A percentile compares a stretch with the other conserved stretches of the same genome.
phyloP scores from a whole-genome alignment of 2,113 vertebrate genomes.

The Mustela lutreola region DNA sequence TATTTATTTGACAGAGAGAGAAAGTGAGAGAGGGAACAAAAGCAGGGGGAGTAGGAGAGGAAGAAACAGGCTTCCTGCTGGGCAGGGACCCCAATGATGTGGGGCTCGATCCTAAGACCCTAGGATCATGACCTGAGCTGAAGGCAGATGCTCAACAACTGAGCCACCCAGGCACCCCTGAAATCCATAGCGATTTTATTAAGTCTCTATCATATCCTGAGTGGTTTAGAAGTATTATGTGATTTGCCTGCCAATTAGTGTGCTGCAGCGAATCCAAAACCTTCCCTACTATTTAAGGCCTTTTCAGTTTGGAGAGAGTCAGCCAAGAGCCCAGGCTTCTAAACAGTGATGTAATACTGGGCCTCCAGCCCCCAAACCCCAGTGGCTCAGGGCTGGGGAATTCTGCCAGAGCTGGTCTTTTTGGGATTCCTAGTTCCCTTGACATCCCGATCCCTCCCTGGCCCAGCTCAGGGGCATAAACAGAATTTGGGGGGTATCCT shows the following conservation, averaged over 20 bases:
- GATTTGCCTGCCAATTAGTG: constrained; percentile 19
- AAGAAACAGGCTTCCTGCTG: too few relatives aligned
- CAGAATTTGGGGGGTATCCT: background rate
- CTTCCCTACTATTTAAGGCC: background rate
- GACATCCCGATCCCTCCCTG: background rate
- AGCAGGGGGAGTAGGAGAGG: too few relatives aligned
- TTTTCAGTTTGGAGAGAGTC: constrained; percentile 1
- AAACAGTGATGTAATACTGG: background rate
- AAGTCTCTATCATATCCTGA: background rate
- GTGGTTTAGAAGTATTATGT: background rate
- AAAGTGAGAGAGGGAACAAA: too few relatives aligned
- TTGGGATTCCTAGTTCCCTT: background rate
- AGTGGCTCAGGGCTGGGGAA: background rate
- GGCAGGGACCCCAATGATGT: too few relatives aligned
- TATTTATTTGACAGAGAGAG: too few relatives aligned
- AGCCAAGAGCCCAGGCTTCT: constrained; percentile 4
- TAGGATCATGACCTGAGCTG: too few relatives aligned
- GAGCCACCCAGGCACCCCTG: too few relatives aligned
- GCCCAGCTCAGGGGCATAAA: background rate
- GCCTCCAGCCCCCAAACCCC: background rate
- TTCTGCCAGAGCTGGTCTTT: background rate
- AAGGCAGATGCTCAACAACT: too few relatives aligned
- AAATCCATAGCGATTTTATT: background rate
- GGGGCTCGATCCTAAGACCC: too few relatives aligned
- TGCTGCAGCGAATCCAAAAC: background rate